Evolutionary conservation across 2,888 invertebrate genomes (phyloP).

Genomic region (Caenorhabditis sinica): DNA sequence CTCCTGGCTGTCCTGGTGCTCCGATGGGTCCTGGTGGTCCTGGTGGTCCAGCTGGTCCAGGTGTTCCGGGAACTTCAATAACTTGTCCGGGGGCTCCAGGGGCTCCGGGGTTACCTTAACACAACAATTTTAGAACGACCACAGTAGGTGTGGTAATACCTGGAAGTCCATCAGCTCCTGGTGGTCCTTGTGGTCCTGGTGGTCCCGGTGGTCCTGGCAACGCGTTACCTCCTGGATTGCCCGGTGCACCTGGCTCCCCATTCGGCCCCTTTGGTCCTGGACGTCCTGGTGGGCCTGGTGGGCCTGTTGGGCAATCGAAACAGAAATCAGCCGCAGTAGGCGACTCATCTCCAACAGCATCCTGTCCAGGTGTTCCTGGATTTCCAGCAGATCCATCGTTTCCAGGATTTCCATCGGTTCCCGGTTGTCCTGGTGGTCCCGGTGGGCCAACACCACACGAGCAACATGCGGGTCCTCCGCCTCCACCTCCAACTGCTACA

Average conservation of each 20-base stretch:
- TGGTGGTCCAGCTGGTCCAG: constrained; percentile 74
- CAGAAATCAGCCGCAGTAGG: constrained; percentile 69
- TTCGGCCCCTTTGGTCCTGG: constrained; percentile 73
- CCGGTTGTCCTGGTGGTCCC: constrained; percentile 68
- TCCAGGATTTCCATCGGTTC: constrained; percentile 68
- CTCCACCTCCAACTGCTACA: constrained; percentile 50
- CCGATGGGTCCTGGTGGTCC: constrained; percentile 70
- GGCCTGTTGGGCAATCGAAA: constrained; percentile 71
- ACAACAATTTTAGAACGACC: background rate
- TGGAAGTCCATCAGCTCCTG: constrained; percentile 70
- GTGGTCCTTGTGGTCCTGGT: constrained; percentile 75
- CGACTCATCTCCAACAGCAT: constrained; percentile 66
- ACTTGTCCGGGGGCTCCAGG: constrained; percentile 70
- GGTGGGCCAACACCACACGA: constrained; percentile 69
- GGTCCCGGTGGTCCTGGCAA: constrained; percentile 73
- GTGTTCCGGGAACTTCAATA: constrained; percentile 64
- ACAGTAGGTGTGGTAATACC: background rate
- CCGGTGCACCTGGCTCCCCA: constrained; percentile 74
- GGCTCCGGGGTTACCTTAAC: constrained; percentile 72
- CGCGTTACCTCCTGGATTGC: constrained; percentile 70
- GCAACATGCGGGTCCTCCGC: constrained; percentile 56
- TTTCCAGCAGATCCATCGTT: constrained; percentile 70
- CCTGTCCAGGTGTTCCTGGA: constrained; percentile 68
- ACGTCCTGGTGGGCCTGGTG: constrained; percentile 72
- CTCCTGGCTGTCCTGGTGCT: constrained; percentile 68